A percentile compares a stretch with the other conserved stretches of the same genome.
Conservation (phyloP, 2,888 invertebrate genomes). For the Camponotus fellah region DNA sequence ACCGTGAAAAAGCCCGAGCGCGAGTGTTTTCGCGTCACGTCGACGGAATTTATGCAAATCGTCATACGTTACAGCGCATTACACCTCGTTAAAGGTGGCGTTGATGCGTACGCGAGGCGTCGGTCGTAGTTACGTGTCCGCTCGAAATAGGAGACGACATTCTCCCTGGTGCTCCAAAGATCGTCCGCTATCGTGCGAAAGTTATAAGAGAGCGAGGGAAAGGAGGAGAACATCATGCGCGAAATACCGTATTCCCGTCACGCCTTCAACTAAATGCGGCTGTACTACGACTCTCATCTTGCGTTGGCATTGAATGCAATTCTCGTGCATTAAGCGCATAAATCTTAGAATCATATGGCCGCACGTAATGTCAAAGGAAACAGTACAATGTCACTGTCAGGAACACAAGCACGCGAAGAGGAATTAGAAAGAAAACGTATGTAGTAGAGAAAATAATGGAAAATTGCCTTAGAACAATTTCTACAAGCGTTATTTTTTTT, state of each 20-base stretch:
- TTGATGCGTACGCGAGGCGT: constrained; percentile 35
- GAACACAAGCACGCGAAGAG: background rate
- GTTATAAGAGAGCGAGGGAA: background rate
- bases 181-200: constrained; percentile 28
- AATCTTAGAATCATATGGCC: background rate
- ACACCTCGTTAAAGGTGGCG: constrained; percentile 43
- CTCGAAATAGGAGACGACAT: constrained; percentile 43
- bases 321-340: constrained; percentile 13
- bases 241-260: constrained; percentile 37
- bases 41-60: constrained; percentile 38
- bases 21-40: constrained; percentile 47
- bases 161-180: background rate
- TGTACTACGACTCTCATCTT: constrained; percentile 21
- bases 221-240: background rate
- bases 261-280: constrained; percentile 32
- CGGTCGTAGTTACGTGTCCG: constrained; percentile 15
- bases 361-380: constrained; percentile 5
- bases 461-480: background rate
- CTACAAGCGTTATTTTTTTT: background rate
- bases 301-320: constrained; percentile 41
- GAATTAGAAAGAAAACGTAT: constrained; percentile 1
- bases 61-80: constrained; percentile 52
- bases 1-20: constrained; percentile 1
- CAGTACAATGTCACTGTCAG: constrained; percentile 27
- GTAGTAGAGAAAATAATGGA: background rate